Evolutionary conservation across 2,797 vertebrate species (phyloP).

Genomic region (Argya squamiceps): DNA sequence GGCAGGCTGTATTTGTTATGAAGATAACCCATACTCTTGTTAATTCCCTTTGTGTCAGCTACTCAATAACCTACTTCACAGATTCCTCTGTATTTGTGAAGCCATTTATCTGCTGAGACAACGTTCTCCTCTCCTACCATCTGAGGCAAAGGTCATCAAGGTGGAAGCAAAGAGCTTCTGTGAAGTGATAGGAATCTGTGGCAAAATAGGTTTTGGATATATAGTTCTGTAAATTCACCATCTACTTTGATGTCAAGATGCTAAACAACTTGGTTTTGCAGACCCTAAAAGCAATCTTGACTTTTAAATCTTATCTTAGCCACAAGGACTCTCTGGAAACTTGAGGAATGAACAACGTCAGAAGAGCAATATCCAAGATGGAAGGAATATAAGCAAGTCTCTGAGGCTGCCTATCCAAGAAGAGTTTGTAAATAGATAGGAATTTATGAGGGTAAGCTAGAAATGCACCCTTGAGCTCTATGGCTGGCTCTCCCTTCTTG

Average conservation of each 20-base stretch:
- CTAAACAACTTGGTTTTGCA: not conserved
- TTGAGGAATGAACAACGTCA: not conserved
- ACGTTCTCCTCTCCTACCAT: not conserved
- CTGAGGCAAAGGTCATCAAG: not conserved
- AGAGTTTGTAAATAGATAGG: not conserved
- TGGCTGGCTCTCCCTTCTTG: not conserved
- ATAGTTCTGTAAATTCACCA: not conserved
- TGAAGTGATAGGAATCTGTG: not conserved
- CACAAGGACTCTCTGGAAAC: constrained; percentile 1
- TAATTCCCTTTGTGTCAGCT: constrained; percentile 27
- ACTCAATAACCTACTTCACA: not conserved
- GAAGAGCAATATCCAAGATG: not conserved
- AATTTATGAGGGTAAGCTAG: not conserved
- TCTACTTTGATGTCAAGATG: not conserved
- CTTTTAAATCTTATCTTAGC: not conserved
- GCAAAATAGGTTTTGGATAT: not conserved
- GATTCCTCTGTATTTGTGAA: constrained; percentile 22
- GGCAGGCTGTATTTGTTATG: constrained; percentile 57
- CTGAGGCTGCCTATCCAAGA: not conserved
- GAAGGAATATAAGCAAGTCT: not conserved
- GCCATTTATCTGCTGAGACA: not conserved
- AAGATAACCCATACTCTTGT: constrained; percentile 18
- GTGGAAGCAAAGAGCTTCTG: not conserved
- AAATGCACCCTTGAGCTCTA: not conserved
- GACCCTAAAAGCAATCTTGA: not conserved